A percentile compares a stretch with the other conserved stretches of the same genome.
These are phyloP conservation scores for Collichthys lucidus DNA, from an alignment of 2,113 vertebrate genomes.

Conservation along the genomic window DNA sequence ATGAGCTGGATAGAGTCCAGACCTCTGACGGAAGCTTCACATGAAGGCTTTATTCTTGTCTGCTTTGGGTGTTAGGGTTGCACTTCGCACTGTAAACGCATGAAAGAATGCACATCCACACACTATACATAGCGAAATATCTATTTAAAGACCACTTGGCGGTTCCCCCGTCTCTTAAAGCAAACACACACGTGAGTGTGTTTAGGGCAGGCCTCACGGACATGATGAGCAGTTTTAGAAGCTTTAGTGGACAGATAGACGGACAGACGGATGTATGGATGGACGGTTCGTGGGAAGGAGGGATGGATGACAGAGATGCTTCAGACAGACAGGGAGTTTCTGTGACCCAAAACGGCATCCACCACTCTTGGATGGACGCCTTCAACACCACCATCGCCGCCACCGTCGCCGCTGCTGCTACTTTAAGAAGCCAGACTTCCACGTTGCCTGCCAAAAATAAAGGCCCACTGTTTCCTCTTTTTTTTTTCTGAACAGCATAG, in stretches of 20 bases:
- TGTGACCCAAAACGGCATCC: constrained; percentile 53
- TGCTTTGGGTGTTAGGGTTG: constrained; percentile 5
- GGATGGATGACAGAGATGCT: constrained; percentile 27
- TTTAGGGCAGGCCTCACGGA: not conserved
- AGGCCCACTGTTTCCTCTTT: constrained; percentile 35
- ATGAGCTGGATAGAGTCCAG: constrained; percentile 53
- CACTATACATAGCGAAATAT: constrained; percentile 7
- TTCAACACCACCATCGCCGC: not conserved
- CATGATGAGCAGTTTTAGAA: constrained; percentile 2
- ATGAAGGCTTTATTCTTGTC: constrained; percentile 22
- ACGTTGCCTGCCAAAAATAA: constrained; percentile 58
- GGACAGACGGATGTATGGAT: not conserved
- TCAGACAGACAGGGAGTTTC: constrained; percentile 45
- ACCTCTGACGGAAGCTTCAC: constrained; percentile 17
- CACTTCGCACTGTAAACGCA: constrained; percentile 47
- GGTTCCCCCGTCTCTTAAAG: constrained; percentile 6
- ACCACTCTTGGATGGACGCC: constrained; percentile 3
- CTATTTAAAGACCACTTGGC: constrained; percentile 37
- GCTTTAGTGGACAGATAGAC: not conserved
- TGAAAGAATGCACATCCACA: not conserved
- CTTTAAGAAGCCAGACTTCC: constrained; percentile 64
- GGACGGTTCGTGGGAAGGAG: not conserved
- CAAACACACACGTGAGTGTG: constrained; percentile 23
- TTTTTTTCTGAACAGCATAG: constrained; percentile 27
- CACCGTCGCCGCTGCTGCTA: constrained; percentile 15